These are phyloP conservation scores for Coptodon bakossiorum DNA, from an alignment of 2,113 vertebrate genomes.

Conservation along the genomic window DNA sequence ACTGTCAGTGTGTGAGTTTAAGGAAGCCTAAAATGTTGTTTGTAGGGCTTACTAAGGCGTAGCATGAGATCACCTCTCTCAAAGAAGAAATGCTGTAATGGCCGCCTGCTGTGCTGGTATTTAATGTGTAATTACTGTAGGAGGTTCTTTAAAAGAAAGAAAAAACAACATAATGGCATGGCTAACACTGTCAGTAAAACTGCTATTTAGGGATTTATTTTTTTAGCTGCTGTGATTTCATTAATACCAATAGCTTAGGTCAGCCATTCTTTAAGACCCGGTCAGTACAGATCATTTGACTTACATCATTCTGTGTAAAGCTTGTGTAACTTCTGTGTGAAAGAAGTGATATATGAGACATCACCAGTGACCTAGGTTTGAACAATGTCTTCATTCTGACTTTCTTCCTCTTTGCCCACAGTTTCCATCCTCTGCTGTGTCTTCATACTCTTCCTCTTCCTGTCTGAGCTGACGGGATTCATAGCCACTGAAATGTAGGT, in stretches of 20 bases:
- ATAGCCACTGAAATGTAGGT: constrained; percentile 99
- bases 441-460: constrained; percentile 98
- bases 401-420: constrained; percentile 63
- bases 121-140: constrained; percentile 46
- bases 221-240: constrained; percentile 27
- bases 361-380: not conserved
- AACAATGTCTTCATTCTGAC: not conserved
- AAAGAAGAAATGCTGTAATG: constrained; percentile 40
- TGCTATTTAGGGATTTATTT: constrained; percentile 21
- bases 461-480: constrained; percentile 97
- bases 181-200: constrained; percentile 30
- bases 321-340: not conserved
- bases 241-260: constrained; percentile 39
- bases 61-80: constrained; percentile 45
- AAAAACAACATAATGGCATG: constrained; percentile 19
- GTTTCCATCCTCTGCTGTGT: constrained; percentile 97
- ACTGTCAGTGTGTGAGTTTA: not conserved
- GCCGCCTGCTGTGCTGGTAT: constrained; percentile 20
- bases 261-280: constrained; percentile 5
- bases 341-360: not conserved
- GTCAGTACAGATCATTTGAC: constrained; percentile 2
- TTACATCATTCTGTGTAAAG: constrained; percentile 13
- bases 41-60: not conserved
- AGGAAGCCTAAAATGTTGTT: constrained; percentile 11
- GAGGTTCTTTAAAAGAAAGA: constrained; percentile 14